These are phyloP conservation scores for Himalopsyche phryganea DNA, from an alignment of 1,140 invertebrate species.

Conservation along the genomic window DNA sequence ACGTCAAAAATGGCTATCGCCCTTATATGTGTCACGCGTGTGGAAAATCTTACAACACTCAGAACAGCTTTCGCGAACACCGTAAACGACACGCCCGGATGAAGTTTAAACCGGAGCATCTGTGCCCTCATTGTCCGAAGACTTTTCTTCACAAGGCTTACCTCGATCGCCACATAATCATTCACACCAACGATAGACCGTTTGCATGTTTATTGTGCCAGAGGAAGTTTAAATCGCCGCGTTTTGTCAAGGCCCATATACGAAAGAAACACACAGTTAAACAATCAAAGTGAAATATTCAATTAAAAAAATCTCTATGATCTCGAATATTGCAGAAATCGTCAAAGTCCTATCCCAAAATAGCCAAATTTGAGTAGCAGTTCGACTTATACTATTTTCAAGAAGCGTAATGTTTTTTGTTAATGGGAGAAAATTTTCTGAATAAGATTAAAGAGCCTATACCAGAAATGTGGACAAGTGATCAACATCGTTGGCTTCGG, in stretches of 20 bases:
- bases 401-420: too few species aligned
- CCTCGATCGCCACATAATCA: conserved; percentile 9
- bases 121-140: conserved; percentile 32
- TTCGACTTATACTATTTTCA: too few species aligned
- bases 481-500: too few species aligned
- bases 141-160: conserved; percentile 29
- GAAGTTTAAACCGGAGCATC: conserved; percentile 6
- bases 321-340: too few species aligned
- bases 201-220: not conserved
- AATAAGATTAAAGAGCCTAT: too few species aligned
- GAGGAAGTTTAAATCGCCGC: not conserved
- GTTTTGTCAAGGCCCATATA: conserved; percentile 1
- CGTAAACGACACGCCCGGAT: conserved; percentile 38
- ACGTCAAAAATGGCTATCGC: conserved; percentile 68
- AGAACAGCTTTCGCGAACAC: conserved; percentile 62
- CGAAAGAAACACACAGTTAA: too few species aligned
- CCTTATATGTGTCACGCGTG: conserved; percentile 63
- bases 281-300: too few species aligned
- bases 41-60: conserved; percentile 54
- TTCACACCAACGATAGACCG: conserved; percentile 10
- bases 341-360: too few species aligned
- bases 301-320: too few species aligned
- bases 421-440: too few species aligned
- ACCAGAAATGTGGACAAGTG: too few species aligned
- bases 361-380: too few species aligned